A percentile compares a stretch with the other conserved stretches of the same genome.
Evolutionary conservation across 2,113 vertebrate genomes (phyloP).

Genomic region (Hydropotes inermis): DNA sequence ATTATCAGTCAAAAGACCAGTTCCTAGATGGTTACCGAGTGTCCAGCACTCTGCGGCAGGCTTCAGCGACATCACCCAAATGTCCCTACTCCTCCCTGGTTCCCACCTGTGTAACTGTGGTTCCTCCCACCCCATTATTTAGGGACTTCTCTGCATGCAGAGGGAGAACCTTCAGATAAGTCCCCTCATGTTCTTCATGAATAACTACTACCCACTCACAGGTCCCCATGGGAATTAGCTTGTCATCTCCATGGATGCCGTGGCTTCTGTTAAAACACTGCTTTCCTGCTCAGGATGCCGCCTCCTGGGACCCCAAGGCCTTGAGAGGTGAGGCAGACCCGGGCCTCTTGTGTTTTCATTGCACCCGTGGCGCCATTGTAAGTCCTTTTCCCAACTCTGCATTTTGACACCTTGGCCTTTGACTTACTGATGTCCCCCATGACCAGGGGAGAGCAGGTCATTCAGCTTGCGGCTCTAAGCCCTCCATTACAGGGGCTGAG

Average conservation of each 20-base stretch:
- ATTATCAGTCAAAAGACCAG: too few relatives aligned
- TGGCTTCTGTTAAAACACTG: not conserved
- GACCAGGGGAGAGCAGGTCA: not conserved
- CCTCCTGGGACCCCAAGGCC: not conserved
- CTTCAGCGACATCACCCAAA: not conserved
- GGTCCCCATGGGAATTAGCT: not conserved
- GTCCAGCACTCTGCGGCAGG: not conserved
- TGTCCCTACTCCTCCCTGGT: not conserved
- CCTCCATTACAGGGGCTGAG: not conserved
- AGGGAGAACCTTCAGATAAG: not conserved
- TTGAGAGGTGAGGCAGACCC: not conserved
- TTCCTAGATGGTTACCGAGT: not conserved
- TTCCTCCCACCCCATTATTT: not conserved
- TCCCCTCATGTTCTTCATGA: not conserved
- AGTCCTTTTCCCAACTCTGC: not conserved
- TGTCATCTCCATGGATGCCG: not conserved
- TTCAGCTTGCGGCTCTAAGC: not conserved
- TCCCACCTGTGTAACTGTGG: not conserved
- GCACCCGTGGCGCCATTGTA: fast-evolving
- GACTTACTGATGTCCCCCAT: not conserved
- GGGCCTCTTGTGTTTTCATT: not conserved
- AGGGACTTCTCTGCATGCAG: not conserved
- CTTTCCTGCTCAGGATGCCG: not conserved
- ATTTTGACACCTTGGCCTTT: not conserved
- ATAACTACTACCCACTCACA: not conserved